phyloP scores from a whole-genome alignment of 2,888 invertebrate species.

The Axea sp. region DNA sequence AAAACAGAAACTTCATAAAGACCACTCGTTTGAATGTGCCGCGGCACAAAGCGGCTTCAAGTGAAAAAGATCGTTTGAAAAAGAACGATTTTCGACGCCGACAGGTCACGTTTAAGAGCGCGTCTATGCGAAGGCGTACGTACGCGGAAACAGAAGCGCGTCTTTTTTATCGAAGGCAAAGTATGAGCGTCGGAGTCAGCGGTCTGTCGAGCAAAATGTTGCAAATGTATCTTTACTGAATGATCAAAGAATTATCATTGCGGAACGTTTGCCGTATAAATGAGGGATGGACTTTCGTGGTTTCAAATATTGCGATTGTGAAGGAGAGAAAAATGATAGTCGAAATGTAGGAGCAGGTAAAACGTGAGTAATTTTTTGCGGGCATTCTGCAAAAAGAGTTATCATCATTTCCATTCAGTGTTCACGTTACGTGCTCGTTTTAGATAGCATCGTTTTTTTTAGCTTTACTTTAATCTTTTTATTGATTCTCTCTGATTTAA shows the following conservation, averaged over 20 bases:
- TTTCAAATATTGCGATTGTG: slow-evolving; percentile 8
- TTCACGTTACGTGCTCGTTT: no score
- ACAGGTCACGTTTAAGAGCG: slow-evolving; percentile 52
- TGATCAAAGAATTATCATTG: slow-evolving; percentile 77
- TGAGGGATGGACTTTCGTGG: not conserved
- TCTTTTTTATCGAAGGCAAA: slow-evolving; percentile 49
- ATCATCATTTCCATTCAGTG: no score
- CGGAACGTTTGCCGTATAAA: slow-evolving; percentile 72
- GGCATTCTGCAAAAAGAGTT: not conserved
- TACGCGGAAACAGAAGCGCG: slow-evolving; percentile 54
- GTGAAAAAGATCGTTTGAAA: slow-evolving; percentile 57
- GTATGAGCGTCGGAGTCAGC: slow-evolving; percentile 35
- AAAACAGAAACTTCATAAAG: slow-evolving; percentile 40
- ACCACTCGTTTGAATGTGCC: slow-evolving; percentile 53
- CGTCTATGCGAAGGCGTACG: slow-evolving; percentile 35
- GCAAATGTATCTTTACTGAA: slow-evolving; percentile 72
- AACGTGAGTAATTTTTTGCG: not conserved
- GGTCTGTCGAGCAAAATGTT: slow-evolving; percentile 56
- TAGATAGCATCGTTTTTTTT: no score
- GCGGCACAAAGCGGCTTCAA: slow-evolving; percentile 37
- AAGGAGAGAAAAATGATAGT: not conserved
- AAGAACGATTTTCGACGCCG: slow-evolving; percentile 65
- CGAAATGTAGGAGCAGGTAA: not conserved
- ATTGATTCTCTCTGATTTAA: no score
- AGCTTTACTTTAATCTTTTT: no score